Evolutionary conservation across 2,888 invertebrate genomes (phyloP), one percentile per base, ranked within the genome.

Genomic region (Sceliomorpha sp.): DNA sequence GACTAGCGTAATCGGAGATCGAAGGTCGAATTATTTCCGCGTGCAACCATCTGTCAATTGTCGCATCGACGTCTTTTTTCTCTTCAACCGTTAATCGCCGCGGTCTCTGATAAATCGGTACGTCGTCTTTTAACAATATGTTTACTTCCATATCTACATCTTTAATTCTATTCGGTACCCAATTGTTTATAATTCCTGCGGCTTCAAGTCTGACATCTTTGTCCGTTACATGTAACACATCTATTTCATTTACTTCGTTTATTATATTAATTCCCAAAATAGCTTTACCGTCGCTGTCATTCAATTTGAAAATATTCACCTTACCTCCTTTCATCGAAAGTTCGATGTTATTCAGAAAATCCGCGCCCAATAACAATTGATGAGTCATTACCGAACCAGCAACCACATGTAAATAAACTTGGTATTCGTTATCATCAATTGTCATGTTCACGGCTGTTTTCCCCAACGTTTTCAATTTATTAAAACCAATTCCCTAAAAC

Each of bases 1-100:
- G n/a, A 50, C 79, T 81, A 0, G 83, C 73, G 45, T 77, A 85
- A 7, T 81, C 80, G 0, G 83, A 84, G 2, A 31, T 47, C 31
- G 77, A 77, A 1, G 64, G 70, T 42, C 74, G 62, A 2, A 82
- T 72, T 1, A 83, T 78, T 8, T 74, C 78, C 1, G 78, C 72
- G 2, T 56, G 9, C 9, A 85, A 12, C 82, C 83, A 84, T 26
- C 79, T 59, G 0, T 75, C 48, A n/a, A 85, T 68, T 42, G 81
- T 80, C 0, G 42, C n/a, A 6, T 82, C 73, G 0, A 87, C 79
- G 27, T 68, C 68, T n/a, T 66, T 32, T 15, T 72, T 74, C 40
- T 84, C 78, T 1, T 29, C 6, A 0, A 45, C 44, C 0, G 80
- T 60, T 20, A 84, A 62, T 32, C 81, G 53, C 27, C 82, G 63